A percentile compares a stretch with the other conserved stretches of the same genome.
These are phyloP conservation scores for Anguilla pacifica DNA, from an alignment of 2,797 vertebrate species.

Conservation along the genomic window DNA sequence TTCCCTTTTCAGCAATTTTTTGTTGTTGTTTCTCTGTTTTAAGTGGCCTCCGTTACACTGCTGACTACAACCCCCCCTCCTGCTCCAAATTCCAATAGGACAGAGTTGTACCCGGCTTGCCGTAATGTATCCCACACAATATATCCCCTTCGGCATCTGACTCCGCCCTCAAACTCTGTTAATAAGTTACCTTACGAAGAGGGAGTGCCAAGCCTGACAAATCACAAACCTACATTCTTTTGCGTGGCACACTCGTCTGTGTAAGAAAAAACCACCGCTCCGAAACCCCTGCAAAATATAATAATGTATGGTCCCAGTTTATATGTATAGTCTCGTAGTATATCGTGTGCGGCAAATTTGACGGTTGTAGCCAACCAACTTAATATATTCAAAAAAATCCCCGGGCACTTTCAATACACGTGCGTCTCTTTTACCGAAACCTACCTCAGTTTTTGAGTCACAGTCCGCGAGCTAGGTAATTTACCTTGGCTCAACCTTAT, in stretches of 20 bases:
- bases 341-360: not conserved
- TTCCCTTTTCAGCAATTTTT: conserved; percentile 30
- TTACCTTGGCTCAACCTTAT: not conserved
- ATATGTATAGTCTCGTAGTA: not conserved
- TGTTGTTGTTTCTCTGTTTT: conserved; percentile 24
- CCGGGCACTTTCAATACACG: not conserved
- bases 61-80: conserved; percentile 15
- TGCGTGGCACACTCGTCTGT: conserved; percentile 38
- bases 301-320: conserved; percentile 22
- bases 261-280: conserved; percentile 29
- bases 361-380: not conserved
- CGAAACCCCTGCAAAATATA: conserved; percentile 14
- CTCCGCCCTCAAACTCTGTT: conserved; percentile 62
- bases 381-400: not conserved
- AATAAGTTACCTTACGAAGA: conserved; percentile 50
- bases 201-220: conserved; percentile 54
- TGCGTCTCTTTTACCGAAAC: not conserved
- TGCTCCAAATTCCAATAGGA: conserved; percentile 44
- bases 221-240: conserved; percentile 44
- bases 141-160: conserved; percentile 57
- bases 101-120: conserved; percentile 57
- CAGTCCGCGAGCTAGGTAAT: not conserved
- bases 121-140: conserved; percentile 50
- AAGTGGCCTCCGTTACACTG: conserved; percentile 4
- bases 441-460: not conserved